Evolutionary conservation across 2,797 vertebrate genomes (phyloP).

Genomic region (Anguilla marmorata): DNA sequence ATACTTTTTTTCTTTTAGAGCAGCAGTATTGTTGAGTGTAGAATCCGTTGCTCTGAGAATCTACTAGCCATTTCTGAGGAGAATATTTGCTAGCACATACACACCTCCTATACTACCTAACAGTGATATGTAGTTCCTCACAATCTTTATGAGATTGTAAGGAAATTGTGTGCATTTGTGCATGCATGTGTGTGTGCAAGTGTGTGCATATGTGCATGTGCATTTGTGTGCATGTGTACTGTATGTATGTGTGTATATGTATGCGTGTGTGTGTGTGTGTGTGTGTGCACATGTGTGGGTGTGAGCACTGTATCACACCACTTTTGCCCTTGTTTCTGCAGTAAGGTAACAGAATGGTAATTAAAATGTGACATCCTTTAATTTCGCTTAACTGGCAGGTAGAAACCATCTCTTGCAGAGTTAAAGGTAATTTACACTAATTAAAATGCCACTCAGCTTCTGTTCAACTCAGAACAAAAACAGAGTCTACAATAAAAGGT

Average conservation of each 20-base stretch:
- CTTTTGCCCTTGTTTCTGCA: not conserved
- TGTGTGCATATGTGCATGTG: not conserved
- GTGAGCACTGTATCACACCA: not conserved
- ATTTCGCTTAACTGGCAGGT: conserved; percentile 15
- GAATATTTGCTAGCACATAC: not conserved
- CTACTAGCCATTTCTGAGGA: not conserved
- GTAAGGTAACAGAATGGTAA: conserved; percentile 3
- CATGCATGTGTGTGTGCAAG: not conserved
- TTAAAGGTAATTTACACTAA: conserved; percentile 18
- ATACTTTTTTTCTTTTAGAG: not conserved
- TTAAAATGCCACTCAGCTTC: conserved; percentile 24
- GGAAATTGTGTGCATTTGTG: not conserved
- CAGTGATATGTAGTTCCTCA: not conserved
- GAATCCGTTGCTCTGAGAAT: not conserved
- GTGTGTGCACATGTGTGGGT: not conserved
- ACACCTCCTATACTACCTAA: not conserved
- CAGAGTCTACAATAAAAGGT: not conserved
- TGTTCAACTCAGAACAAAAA: not conserved
- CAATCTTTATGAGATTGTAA: not conserved
- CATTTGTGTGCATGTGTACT: not conserved
- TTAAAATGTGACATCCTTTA: conserved; percentile 22
- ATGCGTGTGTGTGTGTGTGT: not conserved
- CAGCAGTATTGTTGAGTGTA: not conserved
- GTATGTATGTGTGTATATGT: not conserved
- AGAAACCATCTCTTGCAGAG: conserved; percentile 2